These are phyloP conservation scores for Corydoras maculifer DNA, from an alignment of 2,113 vertebrate genomes.

Conservation along the genomic window DNA sequence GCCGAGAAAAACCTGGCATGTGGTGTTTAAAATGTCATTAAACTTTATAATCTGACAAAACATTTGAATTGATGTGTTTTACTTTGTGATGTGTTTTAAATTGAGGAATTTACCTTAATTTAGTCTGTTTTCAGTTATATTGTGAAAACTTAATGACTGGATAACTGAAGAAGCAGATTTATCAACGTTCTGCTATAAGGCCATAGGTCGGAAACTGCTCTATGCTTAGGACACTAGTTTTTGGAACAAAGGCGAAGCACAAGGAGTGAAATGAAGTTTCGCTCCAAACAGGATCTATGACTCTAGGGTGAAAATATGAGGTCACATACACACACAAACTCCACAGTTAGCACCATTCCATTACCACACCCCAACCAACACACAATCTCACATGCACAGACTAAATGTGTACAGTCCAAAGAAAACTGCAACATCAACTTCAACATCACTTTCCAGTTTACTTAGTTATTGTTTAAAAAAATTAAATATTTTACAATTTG, in stretches of 20 bases:
- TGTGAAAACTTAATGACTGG: too few species aligned
- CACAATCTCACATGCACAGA: conserved; percentile 20
- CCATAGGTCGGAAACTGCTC: too few species aligned
- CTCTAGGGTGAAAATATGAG: conserved; percentile 27
- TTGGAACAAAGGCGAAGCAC: conserved; percentile 18
- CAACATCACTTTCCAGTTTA: conserved; percentile 23
- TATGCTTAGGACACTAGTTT: background rate
- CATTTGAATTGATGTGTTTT: too few species aligned
- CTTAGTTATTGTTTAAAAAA: background rate
- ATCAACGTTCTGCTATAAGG: too few species aligned
- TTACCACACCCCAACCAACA: conserved; percentile 16
- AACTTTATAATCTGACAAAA: too few species aligned
- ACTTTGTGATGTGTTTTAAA: too few species aligned
- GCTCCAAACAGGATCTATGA: conserved; percentile 28
- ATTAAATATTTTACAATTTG: too few species aligned
- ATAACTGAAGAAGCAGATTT: too few species aligned
- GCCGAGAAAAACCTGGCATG: too few species aligned
- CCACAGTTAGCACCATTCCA: conserved; percentile 31
- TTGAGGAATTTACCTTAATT: too few species aligned
- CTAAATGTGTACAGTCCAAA: conserved; percentile 4
- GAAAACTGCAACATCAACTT: conserved; percentile 13
- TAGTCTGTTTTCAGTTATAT: too few species aligned
- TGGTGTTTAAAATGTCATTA: too few species aligned
- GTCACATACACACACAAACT: conserved; percentile 34
- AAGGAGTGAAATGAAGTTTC: conserved; percentile 9